Evolutionary conservation across 2,888 invertebrate genomes (phyloP).

Genomic region (Caenorhabditis sinica): DNA sequence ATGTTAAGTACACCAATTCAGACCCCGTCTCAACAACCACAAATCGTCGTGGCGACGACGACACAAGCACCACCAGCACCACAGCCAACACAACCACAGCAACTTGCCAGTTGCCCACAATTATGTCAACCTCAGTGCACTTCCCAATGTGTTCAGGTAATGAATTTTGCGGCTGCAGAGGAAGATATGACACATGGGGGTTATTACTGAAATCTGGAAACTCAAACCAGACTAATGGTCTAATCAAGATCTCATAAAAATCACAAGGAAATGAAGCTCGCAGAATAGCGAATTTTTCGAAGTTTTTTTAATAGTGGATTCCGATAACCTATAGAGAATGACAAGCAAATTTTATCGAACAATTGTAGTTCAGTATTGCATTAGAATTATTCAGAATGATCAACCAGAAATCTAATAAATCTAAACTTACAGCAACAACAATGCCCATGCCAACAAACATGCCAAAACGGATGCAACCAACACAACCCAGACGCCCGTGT

Average conservation of each 20-base stretch:
- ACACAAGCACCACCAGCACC: constrained; percentile 44
- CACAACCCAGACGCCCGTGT: constrained; percentile 65
- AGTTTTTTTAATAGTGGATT: too few relatives aligned
- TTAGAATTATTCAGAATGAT: too few relatives aligned
- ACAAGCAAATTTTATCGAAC: too few relatives aligned
- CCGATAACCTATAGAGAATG: too few relatives aligned
- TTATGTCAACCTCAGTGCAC: constrained; percentile 70
- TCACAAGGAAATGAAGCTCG: too few relatives aligned
- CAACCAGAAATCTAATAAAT: not conserved
- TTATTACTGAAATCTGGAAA: not conserved
- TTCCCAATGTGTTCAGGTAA: constrained; percentile 69
- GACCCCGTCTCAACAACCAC: constrained; percentile 51
- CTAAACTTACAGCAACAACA: constrained; percentile 54
- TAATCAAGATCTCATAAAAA: too few relatives aligned
- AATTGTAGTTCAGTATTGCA: too few relatives aligned
- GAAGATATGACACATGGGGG: not conserved
- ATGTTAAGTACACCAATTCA: constrained; percentile 9
- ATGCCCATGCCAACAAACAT: constrained; percentile 70
- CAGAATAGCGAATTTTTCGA: too few relatives aligned
- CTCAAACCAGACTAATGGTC: too few relatives aligned
- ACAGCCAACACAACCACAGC: constrained; percentile 54
- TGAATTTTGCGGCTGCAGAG: too few relatives aligned
- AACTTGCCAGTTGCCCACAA: constrained; percentile 66
- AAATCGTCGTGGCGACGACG: constrained; percentile 61
- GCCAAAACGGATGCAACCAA: constrained; percentile 69